Evolutionary conservation across 2,797 vertebrate species (phyloP).

Genomic region (Menidia menidia): DNA sequence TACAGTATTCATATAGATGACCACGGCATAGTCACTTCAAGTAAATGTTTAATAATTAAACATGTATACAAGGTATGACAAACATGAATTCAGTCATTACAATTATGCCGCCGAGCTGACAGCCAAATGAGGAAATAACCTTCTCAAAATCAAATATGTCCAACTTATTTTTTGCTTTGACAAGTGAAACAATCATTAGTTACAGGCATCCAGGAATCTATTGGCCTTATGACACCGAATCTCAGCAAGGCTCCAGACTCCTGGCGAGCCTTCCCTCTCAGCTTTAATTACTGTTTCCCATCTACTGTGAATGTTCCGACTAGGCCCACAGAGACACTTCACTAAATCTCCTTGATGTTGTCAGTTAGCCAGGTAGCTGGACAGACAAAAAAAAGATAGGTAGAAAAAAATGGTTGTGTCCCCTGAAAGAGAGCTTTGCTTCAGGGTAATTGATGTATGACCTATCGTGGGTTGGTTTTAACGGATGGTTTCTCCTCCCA

Average conservation of each 20-base stretch:
- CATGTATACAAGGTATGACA: conserved; percentile 37
- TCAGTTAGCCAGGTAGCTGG: conserved; percentile 62
- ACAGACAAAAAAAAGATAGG: conserved; percentile 25
- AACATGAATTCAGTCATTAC: conserved; percentile 45
- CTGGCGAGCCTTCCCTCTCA: conserved; percentile 36
- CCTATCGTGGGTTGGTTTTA: conserved; percentile 52
- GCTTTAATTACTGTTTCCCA: conserved; percentile 75
- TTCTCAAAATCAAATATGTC: conserved; percentile 51
- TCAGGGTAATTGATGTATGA: conserved; percentile 64
- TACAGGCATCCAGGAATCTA: conserved; percentile 55
- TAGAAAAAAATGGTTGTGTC: conserved; percentile 33
- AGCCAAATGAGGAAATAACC: conserved; percentile 51
- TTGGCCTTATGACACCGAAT: conserved; percentile 65
- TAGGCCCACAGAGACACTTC: conserved; percentile 52
- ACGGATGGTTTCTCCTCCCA: conserved; percentile 60
- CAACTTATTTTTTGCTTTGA: conserved; percentile 43
- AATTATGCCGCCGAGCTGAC: conserved; percentile 51
- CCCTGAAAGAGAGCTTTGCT: conserved; percentile 48
- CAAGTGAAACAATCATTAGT: conserved; percentile 62
- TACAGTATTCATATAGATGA: conserved; percentile 38
- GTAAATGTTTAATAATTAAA: conserved; percentile 53
- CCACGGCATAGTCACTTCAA: conserved; percentile 31
- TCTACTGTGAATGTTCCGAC: conserved; percentile 58
- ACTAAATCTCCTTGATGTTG: conserved; percentile 66
- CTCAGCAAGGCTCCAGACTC: conserved; percentile 64